A percentile compares a stretch with the other conserved stretches of the same genome.
phyloP scores from a whole-genome alignment of 2,888 invertebrate species.

The Melanotus villosus region DNA sequence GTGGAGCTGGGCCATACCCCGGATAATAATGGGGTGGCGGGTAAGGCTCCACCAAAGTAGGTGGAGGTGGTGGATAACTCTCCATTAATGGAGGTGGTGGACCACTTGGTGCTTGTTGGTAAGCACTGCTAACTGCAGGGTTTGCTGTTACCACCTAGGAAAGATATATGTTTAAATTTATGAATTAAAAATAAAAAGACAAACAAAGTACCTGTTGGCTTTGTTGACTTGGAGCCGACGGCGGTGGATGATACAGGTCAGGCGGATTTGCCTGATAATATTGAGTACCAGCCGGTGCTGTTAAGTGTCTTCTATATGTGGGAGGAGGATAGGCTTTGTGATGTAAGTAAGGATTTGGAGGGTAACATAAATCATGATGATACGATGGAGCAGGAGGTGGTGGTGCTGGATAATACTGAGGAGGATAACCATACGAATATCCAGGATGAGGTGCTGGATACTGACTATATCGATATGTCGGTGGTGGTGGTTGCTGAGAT shows the following conservation, averaged over 20 bases:
- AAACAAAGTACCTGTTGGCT: conserved; percentile 60
- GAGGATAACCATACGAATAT: conserved; percentile 63
- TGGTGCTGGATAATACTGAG: conserved; percentile 69
- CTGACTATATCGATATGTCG: conserved; percentile 65
- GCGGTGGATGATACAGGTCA: conserved; percentile 69
- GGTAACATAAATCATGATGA: conserved; percentile 71
- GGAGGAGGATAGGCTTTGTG: conserved; percentile 62
- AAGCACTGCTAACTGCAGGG: conserved; percentile 66
- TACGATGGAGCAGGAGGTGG: conserved; percentile 62
- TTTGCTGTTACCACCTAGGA: conserved; percentile 65
- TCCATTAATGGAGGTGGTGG: conserved; percentile 62
- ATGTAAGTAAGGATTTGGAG: conserved; percentile 64
- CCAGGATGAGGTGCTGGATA: conserved; percentile 57
- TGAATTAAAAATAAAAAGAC: neutral
- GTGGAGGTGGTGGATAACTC: conserved; percentile 66
- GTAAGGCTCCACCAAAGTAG: conserved; percentile 68
- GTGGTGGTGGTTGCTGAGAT: conserved; percentile 70
- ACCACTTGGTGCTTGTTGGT: conserved; percentile 65
- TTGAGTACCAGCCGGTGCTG: conserved; percentile 64
- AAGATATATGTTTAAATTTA: neutral
- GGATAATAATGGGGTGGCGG: conserved; percentile 71
- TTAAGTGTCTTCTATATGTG: conserved; percentile 61
- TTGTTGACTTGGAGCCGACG: conserved; percentile 61
- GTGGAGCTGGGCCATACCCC: conserved; percentile 65
- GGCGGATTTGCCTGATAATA: conserved; percentile 71